Percentiles rank a stretch among this genome's conserved stretches.
phyloP scores from a whole-genome alignment of 2,888 invertebrate genomes.

The Chironomus tentans region DNA sequence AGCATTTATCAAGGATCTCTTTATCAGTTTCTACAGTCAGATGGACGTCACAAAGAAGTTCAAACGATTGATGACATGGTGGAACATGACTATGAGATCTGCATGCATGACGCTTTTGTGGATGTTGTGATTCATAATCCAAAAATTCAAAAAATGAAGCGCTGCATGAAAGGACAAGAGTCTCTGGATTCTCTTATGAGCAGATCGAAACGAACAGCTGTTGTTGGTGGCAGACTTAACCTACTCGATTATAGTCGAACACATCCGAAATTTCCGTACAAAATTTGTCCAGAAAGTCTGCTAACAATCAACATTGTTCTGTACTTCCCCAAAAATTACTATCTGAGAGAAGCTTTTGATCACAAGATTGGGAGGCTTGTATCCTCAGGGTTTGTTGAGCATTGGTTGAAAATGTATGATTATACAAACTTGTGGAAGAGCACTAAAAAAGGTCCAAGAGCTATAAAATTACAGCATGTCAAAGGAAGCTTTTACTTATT shows the following conservation, averaged over 20 bases:
- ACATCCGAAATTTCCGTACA: neutral
- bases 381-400: neutral
- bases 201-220: neutral
- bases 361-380: neutral
- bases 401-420: neutral
- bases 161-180: neutral
- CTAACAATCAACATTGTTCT: neutral
- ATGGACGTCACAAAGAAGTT: neutral
- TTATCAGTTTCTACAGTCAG: neutral
- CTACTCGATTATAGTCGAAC: neutral
- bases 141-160: neutral
- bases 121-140: neutral
- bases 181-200: neutral
- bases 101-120: neutral
- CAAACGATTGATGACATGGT: neutral
- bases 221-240: too few species aligned
- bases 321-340: neutral
- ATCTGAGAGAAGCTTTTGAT: neutral
- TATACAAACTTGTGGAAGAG: neutral
- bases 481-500: neutral
- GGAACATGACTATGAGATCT: neutral
- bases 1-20: constrained; percentile 22
- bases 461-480: neutral
- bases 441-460: neutral
- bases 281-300: neutral